Evolutionary conservation across 2,888 invertebrate genomes (phyloP).

Genomic region (Athripsodes cinereus): DNA sequence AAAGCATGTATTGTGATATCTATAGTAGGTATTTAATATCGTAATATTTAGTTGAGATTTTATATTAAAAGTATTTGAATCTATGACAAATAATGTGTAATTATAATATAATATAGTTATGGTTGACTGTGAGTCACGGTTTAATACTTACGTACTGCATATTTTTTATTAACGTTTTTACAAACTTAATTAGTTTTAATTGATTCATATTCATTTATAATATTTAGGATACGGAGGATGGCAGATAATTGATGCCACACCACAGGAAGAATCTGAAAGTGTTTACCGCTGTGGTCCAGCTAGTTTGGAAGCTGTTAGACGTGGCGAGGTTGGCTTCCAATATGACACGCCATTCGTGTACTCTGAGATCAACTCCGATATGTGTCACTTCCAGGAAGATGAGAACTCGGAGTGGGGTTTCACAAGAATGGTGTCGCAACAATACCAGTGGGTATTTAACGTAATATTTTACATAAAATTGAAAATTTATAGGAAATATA

Average conservation of each 20-base stretch:
- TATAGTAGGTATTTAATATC: no score
- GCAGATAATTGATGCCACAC: constrained; percentile 78
- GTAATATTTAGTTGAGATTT: no score
- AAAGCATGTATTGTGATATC: no score
- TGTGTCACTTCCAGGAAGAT: constrained; percentile 67
- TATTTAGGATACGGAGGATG: constrained; percentile 66
- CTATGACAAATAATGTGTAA: no score
- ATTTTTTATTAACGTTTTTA: no score
- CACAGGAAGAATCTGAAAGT: constrained; percentile 62
- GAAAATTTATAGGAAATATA: neutral
- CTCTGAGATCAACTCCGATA: constrained; percentile 71
- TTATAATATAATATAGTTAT: no score
- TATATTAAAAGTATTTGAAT: no score
- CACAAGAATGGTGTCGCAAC: constrained; percentile 56
- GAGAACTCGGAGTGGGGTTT: constrained; percentile 63
- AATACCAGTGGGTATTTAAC: constrained; percentile 53
- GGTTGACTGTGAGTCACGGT: no score
- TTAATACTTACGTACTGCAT: neutral
- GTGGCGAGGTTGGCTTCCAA: constrained; percentile 65
- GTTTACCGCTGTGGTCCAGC: constrained; percentile 59
- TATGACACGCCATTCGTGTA: constrained; percentile 72
- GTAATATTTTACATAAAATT: neutral
- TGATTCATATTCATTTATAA: no score
- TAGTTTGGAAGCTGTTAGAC: constrained; percentile 61
- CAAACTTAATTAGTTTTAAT: no score